A percentile compares a stretch with the other conserved stretches of the same genome.
These are phyloP conservation scores for Anoplophora glabripennis DNA, from an alignment of 1,140 invertebrate genomes.

Conservation along the genomic window DNA sequence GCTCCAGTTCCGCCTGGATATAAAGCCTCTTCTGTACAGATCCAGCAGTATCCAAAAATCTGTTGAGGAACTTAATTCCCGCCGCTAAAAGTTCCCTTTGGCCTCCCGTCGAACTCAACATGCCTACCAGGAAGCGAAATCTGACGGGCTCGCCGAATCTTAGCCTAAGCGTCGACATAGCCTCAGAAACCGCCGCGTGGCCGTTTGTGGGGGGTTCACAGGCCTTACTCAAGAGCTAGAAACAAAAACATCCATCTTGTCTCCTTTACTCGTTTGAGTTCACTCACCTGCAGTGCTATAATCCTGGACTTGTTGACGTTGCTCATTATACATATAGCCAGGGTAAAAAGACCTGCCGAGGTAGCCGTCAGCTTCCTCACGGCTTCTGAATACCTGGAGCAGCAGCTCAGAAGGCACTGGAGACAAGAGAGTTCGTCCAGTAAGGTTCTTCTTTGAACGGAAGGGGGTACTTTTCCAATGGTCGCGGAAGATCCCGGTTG, in stretches of 20 bases:
- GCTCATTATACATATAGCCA: conserved; percentile 84
- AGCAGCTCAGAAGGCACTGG: conserved; percentile 79
- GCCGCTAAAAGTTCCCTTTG: conserved; percentile 72
- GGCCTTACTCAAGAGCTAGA: conserved; percentile 69
- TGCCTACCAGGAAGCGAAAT: conserved; percentile 86
- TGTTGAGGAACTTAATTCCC: conserved; percentile 82
- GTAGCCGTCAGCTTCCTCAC: conserved; percentile 70
- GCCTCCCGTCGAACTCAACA: conserved; percentile 71
- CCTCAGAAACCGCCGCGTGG: conserved; percentile 82
- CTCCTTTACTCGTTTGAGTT: not conserved
- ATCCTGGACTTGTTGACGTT: conserved; percentile 79
- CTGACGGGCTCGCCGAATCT: conserved; percentile 88
- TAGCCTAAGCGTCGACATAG: conserved; percentile 81
- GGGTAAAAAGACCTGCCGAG: conserved; percentile 78
- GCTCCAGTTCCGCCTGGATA: conserved; percentile 84
- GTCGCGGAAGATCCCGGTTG: conserved; percentile 43
- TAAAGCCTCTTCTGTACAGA: conserved; percentile 76
- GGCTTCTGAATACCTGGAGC: conserved; percentile 71
- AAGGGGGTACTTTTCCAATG: conserved; percentile 55
- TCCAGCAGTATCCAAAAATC: conserved; percentile 72
- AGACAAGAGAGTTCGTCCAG: conserved; percentile 86
- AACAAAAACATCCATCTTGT: not conserved
- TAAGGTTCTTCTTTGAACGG: conserved; percentile 65
- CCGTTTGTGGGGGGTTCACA: conserved; percentile 69
- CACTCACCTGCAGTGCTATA: conserved; percentile 75